Percentiles rank a stretch among this genome's conserved stretches.
These are phyloP conservation scores for Hemicrepidius hirtus DNA, from an alignment of 2,888 invertebrate genomes.

Conservation along the genomic window DNA sequence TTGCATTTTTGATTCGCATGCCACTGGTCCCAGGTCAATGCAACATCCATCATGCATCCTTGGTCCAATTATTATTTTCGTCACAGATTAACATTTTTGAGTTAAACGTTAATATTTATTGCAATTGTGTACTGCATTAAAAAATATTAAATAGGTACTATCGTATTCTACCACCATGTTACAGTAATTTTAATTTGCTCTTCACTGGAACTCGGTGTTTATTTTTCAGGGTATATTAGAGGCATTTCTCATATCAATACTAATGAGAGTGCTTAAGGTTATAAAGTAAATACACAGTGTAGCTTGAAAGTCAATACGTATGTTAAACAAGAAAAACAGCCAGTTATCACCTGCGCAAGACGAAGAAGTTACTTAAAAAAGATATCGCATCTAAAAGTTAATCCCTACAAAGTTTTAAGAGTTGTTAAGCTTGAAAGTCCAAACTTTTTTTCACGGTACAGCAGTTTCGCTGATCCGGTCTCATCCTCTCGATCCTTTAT, in stretches of 20 bases:
- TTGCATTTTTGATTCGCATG: too few relatives aligned
- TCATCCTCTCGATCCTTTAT: slow-evolving; percentile 68
- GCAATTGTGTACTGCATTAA: too few relatives aligned
- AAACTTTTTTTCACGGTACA: slow-evolving; percentile 58
- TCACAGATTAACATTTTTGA: too few relatives aligned
- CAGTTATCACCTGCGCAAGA: slow-evolving; percentile 38
- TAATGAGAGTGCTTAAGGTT: slow-evolving; percentile 16
- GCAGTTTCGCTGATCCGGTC: slow-evolving; percentile 64
- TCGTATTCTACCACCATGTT: too few relatives aligned
- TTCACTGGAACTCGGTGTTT: too few relatives aligned
- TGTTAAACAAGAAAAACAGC: slow-evolving; percentile 9
- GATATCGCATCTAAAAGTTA: slow-evolving; percentile 52
- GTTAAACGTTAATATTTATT: too few relatives aligned
- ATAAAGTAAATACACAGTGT: not conserved
- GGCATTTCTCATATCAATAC: not conserved
- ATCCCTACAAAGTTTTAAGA: slow-evolving; percentile 56
- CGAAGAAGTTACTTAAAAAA: slow-evolving; percentile 46
- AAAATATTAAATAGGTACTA: too few relatives aligned
- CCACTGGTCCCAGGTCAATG: too few relatives aligned
- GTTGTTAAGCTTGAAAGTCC: slow-evolving; percentile 54
- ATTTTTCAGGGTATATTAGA: too few relatives aligned
- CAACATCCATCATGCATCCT: too few relatives aligned
- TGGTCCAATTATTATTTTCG: too few relatives aligned
- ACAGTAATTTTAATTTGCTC: too few relatives aligned
- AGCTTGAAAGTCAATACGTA: not conserved